Base-by-base conservation (phyloP, 2,113 vertebrate genomes). In the Pseudonaja textilis region DNA sequence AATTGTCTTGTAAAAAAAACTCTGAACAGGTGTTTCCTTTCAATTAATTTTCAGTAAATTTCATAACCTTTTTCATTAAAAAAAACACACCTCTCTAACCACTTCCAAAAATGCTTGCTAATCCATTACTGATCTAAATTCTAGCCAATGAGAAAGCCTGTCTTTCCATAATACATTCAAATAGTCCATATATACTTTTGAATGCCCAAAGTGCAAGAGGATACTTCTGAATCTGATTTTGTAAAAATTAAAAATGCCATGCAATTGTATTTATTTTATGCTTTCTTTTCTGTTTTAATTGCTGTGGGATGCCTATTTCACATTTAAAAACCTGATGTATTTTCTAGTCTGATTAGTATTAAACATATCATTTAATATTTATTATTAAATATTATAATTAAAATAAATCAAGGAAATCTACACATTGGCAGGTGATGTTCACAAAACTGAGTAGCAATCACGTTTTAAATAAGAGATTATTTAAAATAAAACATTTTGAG, bases 11-110 rank as follows among this genome's bases (percentile, higher is more conserved):
- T 89, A 89, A 96, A 81, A 81, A 39, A 64, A 54, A 3, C 93
- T n/a, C 88, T 59, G 96, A 97, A 96, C 98, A 98, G 97, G 97
- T 98, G 98, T 96, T 97, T 97, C 93, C 91, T 96, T 94, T 95
- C 97, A 95, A 96, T 96, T 95, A 97, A 93, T 42, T 89, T 89
- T 95, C 95, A 93, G 96, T 95, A 96, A 52, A 96, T 96, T 97
- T 94, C 94, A 89, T 92, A 94, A 91, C 74, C 45, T 89, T 93
- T 95, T 95, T 93, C 59, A 94, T 96, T 94, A 81, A 57, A 34
- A 61, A 92, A 91, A 45, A 45, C 42, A 92, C 89, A 56, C 12
- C 18, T 50, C 29, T 25, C 0, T 39, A 85, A 64, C 55, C 55
- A 89, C 39, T 26, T 42, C n/a, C 45, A 16, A 55, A 34, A 94